These are phyloP conservation scores for Pseudorasbora parva DNA, from an alignment of 2,113 vertebrate genomes.

Conservation along the genomic window DNA sequence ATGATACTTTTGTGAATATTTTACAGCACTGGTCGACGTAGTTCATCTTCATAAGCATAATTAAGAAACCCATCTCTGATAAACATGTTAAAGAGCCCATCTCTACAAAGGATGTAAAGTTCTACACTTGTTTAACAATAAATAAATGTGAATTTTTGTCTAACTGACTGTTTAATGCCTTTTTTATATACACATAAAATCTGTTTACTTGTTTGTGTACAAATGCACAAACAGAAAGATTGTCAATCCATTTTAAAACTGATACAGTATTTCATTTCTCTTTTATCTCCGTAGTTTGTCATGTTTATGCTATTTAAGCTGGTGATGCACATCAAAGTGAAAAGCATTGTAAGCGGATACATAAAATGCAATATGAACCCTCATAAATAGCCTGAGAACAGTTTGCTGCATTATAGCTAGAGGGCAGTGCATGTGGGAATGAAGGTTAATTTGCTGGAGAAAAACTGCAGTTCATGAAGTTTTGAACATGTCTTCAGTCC, in stretches of 20 bases:
- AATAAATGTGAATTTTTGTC: conserved; percentile 97
- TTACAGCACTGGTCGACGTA: conserved; percentile 89
- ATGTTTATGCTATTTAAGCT: conserved; percentile 18
- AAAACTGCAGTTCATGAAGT: conserved; percentile 23
- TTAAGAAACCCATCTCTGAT: conserved; percentile 77
- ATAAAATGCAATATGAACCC: conserved; percentile 11
- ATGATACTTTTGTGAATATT: conserved; percentile 87
- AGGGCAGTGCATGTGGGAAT: not conserved
- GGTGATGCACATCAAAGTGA: conserved; percentile 29
- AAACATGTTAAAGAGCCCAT: conserved; percentile 96
- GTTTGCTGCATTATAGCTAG: conserved; percentile 8
- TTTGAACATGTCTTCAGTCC: not conserved
- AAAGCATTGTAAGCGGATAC: conserved; percentile 10
- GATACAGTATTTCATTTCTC: not conserved
- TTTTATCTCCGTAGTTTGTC: conserved; percentile 6
- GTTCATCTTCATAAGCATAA: conserved; percentile 68
- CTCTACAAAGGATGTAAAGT: conserved; percentile 99
- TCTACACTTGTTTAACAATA: conserved; percentile 99
- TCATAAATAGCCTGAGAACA: conserved; percentile 8
- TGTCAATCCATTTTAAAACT: not conserved
- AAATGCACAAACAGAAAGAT: not conserved
- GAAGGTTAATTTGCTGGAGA: not conserved
- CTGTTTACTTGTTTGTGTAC: conserved; percentile 15
- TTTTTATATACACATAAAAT: conserved; percentile 45
- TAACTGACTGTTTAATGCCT: conserved; percentile 64